Percentiles rank a stretch among this genome's conserved stretches.
Conservation (phyloP, 1,140 invertebrate genomes). For the Drosophila ercepeae region DNA sequence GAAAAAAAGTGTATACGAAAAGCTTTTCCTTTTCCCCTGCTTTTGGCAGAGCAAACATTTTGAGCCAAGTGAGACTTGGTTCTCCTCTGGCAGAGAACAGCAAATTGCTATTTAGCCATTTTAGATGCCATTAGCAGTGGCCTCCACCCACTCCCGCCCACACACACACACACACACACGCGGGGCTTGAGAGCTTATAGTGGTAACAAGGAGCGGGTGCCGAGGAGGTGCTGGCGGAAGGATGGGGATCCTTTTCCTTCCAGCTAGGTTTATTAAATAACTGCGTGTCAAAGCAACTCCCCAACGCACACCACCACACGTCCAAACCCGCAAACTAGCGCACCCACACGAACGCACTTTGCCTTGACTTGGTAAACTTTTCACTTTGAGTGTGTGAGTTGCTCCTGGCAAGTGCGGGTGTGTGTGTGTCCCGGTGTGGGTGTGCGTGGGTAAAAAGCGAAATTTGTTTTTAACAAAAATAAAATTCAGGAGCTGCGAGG, state of each 20-base stretch:
- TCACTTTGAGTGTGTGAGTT: constrained; percentile 19
- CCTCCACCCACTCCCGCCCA: not conserved
- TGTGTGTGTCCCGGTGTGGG: not conserved
- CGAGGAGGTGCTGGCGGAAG: not conserved
- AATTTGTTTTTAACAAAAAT: constrained; percentile 53
- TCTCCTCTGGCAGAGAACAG: constrained; percentile 58
- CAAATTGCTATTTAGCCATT: constrained; percentile 81
- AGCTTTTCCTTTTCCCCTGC: constrained; percentile 31
- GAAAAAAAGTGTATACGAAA: constrained; percentile 3
- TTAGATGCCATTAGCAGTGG: constrained; percentile 75
- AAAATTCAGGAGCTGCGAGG: not conserved
- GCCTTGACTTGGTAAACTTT: constrained; percentile 58
- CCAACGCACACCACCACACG: constrained; percentile 16
- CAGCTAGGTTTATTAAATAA: constrained; percentile 76
- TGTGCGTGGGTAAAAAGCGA: constrained; percentile 56
- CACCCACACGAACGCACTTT: constrained; percentile 27
- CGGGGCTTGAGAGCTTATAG: constrained; percentile 19
- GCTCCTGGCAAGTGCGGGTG: not conserved
- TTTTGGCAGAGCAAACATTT: constrained; percentile 49
- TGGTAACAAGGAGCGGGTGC: constrained; percentile 4
- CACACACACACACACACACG: constrained; percentile 27
- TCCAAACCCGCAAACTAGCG: constrained; percentile 24
- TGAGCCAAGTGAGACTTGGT: constrained; percentile 48
- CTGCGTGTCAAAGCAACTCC: constrained; percentile 69
- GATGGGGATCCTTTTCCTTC: constrained; percentile 15